These are phyloP conservation scores for Drosophila pseudoobscura DNA, from an alignment of 1,140 invertebrate species.

Conservation along the genomic window DNA sequence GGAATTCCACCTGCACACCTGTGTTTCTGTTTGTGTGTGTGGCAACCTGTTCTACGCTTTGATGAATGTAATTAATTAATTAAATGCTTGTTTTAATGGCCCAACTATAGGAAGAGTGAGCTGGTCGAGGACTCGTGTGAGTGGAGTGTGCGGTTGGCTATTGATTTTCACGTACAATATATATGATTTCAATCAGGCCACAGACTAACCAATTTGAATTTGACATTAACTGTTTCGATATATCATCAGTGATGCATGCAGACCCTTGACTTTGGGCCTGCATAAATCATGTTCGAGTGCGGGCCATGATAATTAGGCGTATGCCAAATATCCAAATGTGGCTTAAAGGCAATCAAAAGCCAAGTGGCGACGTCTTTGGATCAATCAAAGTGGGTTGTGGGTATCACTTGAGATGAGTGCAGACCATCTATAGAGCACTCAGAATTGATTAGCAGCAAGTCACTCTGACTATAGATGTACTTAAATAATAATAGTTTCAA, in stretches of 20 bases:
- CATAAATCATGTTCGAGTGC: slow-evolving; percentile 19
- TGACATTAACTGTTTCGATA: slow-evolving; percentile 10
- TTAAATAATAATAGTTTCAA: no score
- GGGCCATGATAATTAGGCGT: slow-evolving; percentile 5
- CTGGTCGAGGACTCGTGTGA: not conserved
- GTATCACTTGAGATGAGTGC: no score
- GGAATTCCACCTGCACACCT: not conserved
- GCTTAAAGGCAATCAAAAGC: not conserved
- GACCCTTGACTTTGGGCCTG: slow-evolving; percentile 16
- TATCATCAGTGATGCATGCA: not conserved
- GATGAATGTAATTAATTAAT: slow-evolving; percentile 67
- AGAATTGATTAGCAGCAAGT: not conserved
- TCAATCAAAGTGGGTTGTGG: no score
- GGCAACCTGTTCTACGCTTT: slow-evolving; percentile 39
- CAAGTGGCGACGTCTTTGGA: not conserved
- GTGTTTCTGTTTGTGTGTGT: not conserved
- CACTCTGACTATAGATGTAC: no score
- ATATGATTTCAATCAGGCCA: slow-evolving; percentile 27
- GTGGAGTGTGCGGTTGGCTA: slow-evolving; percentile 27
- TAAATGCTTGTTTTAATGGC: slow-evolving; percentile 51
- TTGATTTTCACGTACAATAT: slow-evolving; percentile 46
- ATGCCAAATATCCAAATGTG: not conserved
- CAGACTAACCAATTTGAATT: slow-evolving; percentile 36
- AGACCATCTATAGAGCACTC: not conserved
- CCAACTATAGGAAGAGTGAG: not conserved